Conservation (phyloP, 1,140 invertebrate genomes). For the Vanessa atalanta region DNA sequence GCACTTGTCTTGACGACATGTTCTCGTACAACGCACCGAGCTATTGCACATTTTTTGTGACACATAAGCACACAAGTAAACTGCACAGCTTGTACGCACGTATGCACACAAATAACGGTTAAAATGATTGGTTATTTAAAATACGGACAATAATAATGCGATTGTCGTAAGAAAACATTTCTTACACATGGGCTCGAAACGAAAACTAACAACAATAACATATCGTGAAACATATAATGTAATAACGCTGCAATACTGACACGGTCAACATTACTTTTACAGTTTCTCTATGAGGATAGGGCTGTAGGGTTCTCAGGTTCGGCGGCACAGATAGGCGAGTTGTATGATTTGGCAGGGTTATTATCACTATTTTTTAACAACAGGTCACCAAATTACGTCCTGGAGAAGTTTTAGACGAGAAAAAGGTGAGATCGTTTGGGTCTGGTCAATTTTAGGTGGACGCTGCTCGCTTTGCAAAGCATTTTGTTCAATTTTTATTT, state of each 20-base stretch:
- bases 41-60: constrained; percentile 74
- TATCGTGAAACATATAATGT: constrained; percentile 63
- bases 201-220: constrained; percentile 73
- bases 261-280: constrained; percentile 47
- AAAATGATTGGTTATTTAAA: constrained; percentile 50
- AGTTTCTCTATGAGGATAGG: constrained; percentile 34
- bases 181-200: constrained; percentile 47
- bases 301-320: constrained; percentile 62
- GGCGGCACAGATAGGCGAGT: constrained; percentile 70
- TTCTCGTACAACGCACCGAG: constrained; percentile 70
- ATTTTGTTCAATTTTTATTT: constrained; percentile 62
- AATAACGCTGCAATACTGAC: constrained; percentile 73
- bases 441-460: constrained; percentile 76
- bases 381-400: constrained; percentile 90
- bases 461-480: constrained; percentile 78
- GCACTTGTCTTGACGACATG: constrained; percentile 50
- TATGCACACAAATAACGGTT: constrained; percentile 69
- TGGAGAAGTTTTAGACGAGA: constrained; percentile 94
- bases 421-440: constrained; percentile 90
- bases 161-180: constrained; percentile 55
- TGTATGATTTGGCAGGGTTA: constrained; percentile 51
- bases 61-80: constrained; percentile 69
- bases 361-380: constrained; percentile 78
- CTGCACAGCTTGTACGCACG: constrained; percentile 78
- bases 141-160: constrained; percentile 50